A percentile compares a stretch with the other conserved stretches of the same genome.
Conservation (phyloP, 2,113 vertebrate species). For the Podarcis raffonei region DNA sequence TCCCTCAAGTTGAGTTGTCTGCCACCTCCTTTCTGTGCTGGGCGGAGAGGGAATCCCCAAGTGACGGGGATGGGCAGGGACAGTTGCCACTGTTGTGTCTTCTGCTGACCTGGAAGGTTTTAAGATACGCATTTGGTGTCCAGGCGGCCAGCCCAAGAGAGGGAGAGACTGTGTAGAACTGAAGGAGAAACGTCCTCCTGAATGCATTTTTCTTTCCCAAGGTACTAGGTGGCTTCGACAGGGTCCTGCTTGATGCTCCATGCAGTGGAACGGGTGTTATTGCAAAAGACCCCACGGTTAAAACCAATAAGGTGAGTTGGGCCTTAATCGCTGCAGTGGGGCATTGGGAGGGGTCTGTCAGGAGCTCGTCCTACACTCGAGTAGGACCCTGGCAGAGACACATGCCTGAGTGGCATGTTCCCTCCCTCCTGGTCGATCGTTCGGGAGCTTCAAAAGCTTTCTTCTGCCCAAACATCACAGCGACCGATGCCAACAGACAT, state of each 20-base stretch:
- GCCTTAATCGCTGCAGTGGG: accelerated
- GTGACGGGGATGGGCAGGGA: not conserved
- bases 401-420: no score
- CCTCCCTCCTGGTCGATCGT: no score
- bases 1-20: not conserved
- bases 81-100: not conserved
- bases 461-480: no score
- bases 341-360: no score
- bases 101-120: not conserved
- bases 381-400: no score
- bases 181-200: not conserved
- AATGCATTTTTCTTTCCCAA: slow-evolving; percentile 44
- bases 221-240: slow-evolving; percentile 95
- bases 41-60: not conserved
- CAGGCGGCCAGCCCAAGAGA: not conserved
- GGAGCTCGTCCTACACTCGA: no score
- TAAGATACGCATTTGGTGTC: not conserved
- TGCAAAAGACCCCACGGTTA: slow-evolving; percentile 95
- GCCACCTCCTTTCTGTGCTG: not conserved
- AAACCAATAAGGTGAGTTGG: slow-evolving; percentile 90
- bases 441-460: no score
- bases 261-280: slow-evolving; percentile 96
- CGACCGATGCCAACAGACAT: no score
- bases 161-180: not conserved
- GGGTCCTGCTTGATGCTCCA: slow-evolving; percentile 93